Base-by-base conservation (phyloP, 2,113 vertebrate genomes). In the Cyphomyrus plagiostoma region DNA sequence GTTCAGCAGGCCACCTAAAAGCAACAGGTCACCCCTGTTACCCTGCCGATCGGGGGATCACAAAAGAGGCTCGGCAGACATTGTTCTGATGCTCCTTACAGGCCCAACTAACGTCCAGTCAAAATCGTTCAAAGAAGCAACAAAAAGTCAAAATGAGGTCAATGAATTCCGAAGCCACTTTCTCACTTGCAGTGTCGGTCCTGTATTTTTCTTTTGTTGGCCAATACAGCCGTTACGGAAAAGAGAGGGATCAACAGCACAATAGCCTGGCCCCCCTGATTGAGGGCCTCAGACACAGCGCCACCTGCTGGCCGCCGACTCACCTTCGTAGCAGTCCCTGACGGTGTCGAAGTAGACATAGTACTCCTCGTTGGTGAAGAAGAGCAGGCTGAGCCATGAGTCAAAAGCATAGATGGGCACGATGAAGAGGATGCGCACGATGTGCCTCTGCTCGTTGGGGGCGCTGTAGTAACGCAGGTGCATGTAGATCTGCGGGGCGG, bases 321-420 rank as follows among this genome's bases (percentile, higher is more conserved):
- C 94, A 98, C 98, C 98, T 95, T 99, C 98, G 0, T 99, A 99
- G 96, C 98, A 99, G 95, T 99, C 98, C 2, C 98, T 94, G 49
- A 99, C 96, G 0, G 98, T 99, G 94, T 97, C 97, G 0, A 99
- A 99, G 95, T 99, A 99, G 90, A 99, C 98, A 0, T 99, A 99
- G 95, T 98, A 99, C 93, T 99, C 98, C 95, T 99, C 98, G 1
- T 98, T 99, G 95, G 98, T 99, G 96, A 99, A 98, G 95, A 99
- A 99, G 0, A 99, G 97, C n/a, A 99, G 97, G 90, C 98, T 99
- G 95, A 99, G 98, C 98, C 98, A 99, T 1, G 98, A 99, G 95
- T 99, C 98, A 3, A 98, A 98, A 94, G 98, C 97, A 0, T 98
- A 99, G 94, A 99, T 99, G 94, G 98, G 98, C 70, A 99, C 98